Base-by-base conservation (phyloP, 2,113 vertebrate species). In the Strigops habroptila region DNA sequence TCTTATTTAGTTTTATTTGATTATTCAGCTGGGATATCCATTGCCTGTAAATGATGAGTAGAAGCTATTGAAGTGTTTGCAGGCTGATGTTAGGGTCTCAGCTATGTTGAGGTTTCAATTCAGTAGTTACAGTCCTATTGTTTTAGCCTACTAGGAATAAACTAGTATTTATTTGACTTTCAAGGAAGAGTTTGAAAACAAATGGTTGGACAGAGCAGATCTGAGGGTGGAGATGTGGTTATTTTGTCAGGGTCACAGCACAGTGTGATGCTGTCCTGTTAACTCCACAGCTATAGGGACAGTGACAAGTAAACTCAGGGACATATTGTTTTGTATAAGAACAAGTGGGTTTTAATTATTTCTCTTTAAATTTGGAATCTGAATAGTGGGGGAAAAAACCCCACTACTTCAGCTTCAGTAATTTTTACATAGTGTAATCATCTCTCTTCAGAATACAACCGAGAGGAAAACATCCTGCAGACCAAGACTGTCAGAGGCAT, bases 401-500 rank as follows among this genome's bases (percentile, higher is more conserved):
- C 4, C 19, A 19, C 49, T 60, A 5, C 14, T 81, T 30, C 3
- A 4, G 39, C 48, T 64, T 33, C 73, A 60, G 59, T 49, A 6
- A 41, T 35, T 64, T 91, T 75, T 87, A 85, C 70, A 76, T 44
- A 51, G 64, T 3, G 1, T 69, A 49, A 82, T 88, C 73, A 82
- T 88, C 73, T 84, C 43, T 75, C 24, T 48, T 67, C 76, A 67
- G 48, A 73, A 83, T 14, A 39, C 25, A 55, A 14, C 62, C 33
- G 5, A 59, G 43, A 75, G 18, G 24, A 71, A 75, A 62, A 25
- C 15, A 27, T 16, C 31, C 62, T 16, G 14, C 51, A 68, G 25
- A 55, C 28, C 12, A 21, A 23, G 28, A 15, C 41, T 41, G 3
- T 5, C 6, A 2, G 67, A 59, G 18, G 9, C 0, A 0, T 43